These are phyloP conservation scores for Drosophila kuntzei DNA, from an alignment of 2,888 invertebrate genomes.

Conservation along the genomic window DNA sequence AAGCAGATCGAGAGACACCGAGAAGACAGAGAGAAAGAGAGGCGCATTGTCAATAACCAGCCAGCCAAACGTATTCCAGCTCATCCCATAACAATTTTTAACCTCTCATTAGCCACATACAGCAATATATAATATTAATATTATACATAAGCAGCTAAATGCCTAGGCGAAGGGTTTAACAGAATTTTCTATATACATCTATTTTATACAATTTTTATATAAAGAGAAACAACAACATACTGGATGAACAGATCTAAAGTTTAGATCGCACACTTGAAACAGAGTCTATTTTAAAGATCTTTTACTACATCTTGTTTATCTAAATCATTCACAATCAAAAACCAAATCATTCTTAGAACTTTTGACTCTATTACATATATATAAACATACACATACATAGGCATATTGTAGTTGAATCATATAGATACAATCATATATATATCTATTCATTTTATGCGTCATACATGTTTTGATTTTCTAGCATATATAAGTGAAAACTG, in stretches of 20 bases:
- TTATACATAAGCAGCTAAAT: conserved; percentile 53
- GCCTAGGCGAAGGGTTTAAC: conserved; percentile 60
- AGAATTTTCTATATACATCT: conserved; percentile 50
- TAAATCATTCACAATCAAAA: conserved; percentile 7
- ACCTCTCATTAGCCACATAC: conserved; percentile 40
- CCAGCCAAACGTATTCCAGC: conserved; percentile 75
- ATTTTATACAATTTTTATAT: conserved; percentile 59
- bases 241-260: conserved; percentile 16
- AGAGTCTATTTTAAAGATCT: conserved; percentile 6
- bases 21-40: conserved; percentile 17
- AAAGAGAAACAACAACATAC: conserved; percentile 8
- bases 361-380: conserved; percentile 37
- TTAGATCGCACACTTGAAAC: conserved; percentile 8
- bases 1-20: conserved; percentile 11
- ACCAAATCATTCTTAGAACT: conserved; percentile 31
- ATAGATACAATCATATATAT: conserved; percentile 47
- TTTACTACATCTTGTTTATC: conserved; percentile 13
- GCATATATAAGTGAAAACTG: conserved; percentile 42
- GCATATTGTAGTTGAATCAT: conserved; percentile 68
- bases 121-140: conserved; percentile 34
- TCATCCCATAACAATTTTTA: conserved; percentile 49
- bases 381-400: conserved; percentile 43
- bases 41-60: conserved; percentile 56
- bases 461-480: conserved; percentile 56
- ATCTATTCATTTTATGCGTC: conserved; percentile 49